phyloP scores from a whole-genome alignment of 2,797 vertebrate species.

The Halcyon badia region DNA sequence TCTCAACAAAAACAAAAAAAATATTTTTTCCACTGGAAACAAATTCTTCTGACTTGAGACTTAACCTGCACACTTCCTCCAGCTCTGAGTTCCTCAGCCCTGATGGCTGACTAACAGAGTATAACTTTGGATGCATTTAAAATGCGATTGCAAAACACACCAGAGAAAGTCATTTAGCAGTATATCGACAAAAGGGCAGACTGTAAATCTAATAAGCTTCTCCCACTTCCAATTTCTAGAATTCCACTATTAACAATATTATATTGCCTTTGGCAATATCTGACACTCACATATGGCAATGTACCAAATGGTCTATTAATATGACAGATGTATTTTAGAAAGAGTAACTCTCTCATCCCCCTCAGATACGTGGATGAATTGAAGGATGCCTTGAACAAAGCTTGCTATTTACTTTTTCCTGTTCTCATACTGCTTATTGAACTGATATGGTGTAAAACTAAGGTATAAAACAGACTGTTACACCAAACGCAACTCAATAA shows the following conservation, averaged over 20 bases:
- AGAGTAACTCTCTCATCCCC: neutral
- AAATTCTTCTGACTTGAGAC: constrained; percentile 25
- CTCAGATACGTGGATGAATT: neutral
- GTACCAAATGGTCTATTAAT: constrained; percentile 43
- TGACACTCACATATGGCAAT: constrained; percentile 14
- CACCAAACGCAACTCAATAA: constrained; percentile 10
- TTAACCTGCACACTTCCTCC: neutral
- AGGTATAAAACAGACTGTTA: constrained; percentile 22
- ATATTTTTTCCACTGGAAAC: neutral
- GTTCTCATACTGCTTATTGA: constrained; percentile 43
- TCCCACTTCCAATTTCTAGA: constrained; percentile 41
- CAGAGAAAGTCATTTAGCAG: constrained; percentile 26
- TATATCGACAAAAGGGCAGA: neutral
- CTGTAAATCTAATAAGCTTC: constrained; percentile 20
- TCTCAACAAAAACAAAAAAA: neutral
- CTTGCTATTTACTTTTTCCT: constrained; percentile 16
- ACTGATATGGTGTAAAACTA: neutral
- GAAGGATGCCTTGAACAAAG: constrained; percentile 33
- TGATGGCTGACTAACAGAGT: neutral
- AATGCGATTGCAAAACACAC: constrained; percentile 6
- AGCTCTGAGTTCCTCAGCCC: neutral
- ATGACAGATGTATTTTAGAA: constrained; percentile 32
- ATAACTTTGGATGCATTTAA: constrained; percentile 28
- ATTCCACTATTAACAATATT: constrained; percentile 18
- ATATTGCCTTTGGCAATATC: constrained; percentile 42